Percentiles rank a stretch among this genome's conserved stretches.
These are phyloP conservation scores for Gymnobelideus leadbeateri DNA, from an alignment of 2,113 vertebrate genomes.

Conservation along the genomic window DNA sequence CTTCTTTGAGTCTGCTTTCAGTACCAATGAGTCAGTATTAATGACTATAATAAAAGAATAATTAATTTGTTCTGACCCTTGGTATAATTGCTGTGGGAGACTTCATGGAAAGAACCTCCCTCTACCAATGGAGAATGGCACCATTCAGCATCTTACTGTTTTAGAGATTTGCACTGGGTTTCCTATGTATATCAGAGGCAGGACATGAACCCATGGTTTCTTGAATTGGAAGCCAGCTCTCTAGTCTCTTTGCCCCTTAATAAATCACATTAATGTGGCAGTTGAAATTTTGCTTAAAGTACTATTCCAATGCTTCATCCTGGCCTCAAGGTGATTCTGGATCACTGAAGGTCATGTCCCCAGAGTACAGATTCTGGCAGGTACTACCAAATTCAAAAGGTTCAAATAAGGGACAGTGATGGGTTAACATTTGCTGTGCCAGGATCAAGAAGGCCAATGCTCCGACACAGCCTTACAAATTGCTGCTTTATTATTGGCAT, in stretches of 20 bases:
- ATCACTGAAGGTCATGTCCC: neutral
- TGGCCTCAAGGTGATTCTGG: neutral
- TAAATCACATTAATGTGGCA: neutral
- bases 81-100: neutral
- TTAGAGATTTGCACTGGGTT: neutral
- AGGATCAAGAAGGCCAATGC: neutral
- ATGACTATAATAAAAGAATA: neutral
- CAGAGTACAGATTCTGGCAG: neutral
- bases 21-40: neutral
- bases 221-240: neutral
- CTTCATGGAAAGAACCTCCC: neutral
- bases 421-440: neutral
- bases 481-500: neutral
- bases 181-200: neutral
- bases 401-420: neutral
- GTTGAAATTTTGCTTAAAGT: neutral
- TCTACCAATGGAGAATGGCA: neutral
- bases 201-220: neutral
- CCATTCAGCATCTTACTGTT: neutral
- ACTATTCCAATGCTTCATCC: neutral
- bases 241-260: neutral
- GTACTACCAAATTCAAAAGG: neutral
- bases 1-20: neutral
- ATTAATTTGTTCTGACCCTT: neutral
- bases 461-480: neutral